These are phyloP conservation scores for Archips crataeganus DNA, from an alignment of 2,888 invertebrate genomes.

Conservation along the genomic window DNA sequence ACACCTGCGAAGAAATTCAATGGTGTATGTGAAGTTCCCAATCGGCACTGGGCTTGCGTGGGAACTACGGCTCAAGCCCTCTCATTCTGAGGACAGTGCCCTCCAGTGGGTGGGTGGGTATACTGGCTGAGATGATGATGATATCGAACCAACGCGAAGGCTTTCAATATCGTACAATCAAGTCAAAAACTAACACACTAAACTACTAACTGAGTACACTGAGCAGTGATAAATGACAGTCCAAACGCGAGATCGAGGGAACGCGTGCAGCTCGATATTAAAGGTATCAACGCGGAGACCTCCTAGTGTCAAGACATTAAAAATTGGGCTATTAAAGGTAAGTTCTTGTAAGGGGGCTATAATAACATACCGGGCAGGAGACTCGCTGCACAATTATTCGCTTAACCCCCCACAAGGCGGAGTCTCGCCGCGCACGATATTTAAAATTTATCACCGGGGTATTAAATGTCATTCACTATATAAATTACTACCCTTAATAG, in stretches of 20 bases:
- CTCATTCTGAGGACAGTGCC: no score
- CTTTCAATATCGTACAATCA: no score
- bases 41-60: no score
- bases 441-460: constrained; percentile 70
- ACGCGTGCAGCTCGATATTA: constrained; percentile 36
- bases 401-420: constrained; percentile 71
- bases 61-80: no score
- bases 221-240: constrained; percentile 22
- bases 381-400: constrained; percentile 60
- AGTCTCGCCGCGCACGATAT: constrained; percentile 56
- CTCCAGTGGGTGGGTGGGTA: no score
- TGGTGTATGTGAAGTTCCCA: no score
- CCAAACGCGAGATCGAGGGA: background rate
- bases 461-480: constrained; percentile 75
- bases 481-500: constrained; percentile 69
- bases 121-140: no score
- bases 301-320: constrained; percentile 68
- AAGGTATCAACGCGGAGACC: constrained; percentile 54
- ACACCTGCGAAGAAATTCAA: no score
- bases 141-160: no score
- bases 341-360: constrained; percentile 77
- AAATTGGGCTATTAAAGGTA: constrained; percentile 78
- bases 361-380: constrained; percentile 65
- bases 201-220: background rate
- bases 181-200: no score